Base-by-base conservation (phyloP, 2,888 invertebrate species). In the Melangyna quadrimaculata region DNA sequence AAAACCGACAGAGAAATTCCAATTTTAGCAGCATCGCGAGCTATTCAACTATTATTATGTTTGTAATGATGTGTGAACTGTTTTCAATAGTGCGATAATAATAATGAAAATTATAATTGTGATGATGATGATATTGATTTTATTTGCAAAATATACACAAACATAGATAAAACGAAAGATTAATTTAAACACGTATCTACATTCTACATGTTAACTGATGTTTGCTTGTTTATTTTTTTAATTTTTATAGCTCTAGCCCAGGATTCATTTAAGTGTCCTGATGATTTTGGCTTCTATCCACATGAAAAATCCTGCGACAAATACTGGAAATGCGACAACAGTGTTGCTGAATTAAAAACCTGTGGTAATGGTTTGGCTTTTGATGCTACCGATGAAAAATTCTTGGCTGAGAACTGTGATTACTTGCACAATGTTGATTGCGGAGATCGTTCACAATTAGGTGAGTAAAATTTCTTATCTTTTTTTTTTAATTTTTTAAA, bases 261-360 rank as follows among this genome's bases (percentile, higher is more conserved):
- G 93, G 96, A 96, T 88, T 94, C 93, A 90, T 98, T 98, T 94
- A 97, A 97, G 94, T 98, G 98, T 90, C 98, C 98, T 37, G 97
- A 98, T 91, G 97, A 97, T 92, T 97, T 97, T 91, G 98, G 98
- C 37, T 98, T 98, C 94, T 98, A 97, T 93, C 97, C 98, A 78
- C 98, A 98, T 93, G 95, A 95, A 91, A 91, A 94, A 83, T 97
- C 97, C 65, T 98, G 98, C 92, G 98, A 98, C 94, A 98, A 98
- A 93, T 98, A 98, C 93, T 98, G 97, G 97, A 97, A 98, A 93
- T 98, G 98, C 91, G 97, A 98, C 92, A 97, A 97, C 90, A 96
- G 96, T 88, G 95, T 93, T 10, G 95, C 97, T 78, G 97, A 97
- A 90, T 93, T 98, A 88, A 98, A 98, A 93, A 97, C 97, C 57